Evolutionary conservation across 2,888 invertebrate genomes (phyloP).

Genomic region (Athalia circularis): DNA sequence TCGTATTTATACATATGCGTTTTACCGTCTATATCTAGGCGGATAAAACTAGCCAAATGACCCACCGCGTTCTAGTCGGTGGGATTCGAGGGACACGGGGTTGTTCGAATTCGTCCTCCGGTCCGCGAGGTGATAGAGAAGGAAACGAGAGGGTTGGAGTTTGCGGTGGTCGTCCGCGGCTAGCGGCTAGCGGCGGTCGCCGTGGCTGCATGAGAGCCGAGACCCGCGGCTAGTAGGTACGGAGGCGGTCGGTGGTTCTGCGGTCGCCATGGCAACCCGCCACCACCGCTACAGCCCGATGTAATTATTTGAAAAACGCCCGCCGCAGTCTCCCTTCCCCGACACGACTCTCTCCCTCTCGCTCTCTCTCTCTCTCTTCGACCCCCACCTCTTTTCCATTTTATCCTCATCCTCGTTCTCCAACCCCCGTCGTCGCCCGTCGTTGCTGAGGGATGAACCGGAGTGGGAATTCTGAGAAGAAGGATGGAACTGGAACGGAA

Average conservation of each 20-base stretch:
- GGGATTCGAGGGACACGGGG: no score
- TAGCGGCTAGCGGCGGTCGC: conserved; percentile 50
- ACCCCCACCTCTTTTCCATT: conserved; percentile 65
- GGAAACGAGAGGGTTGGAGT: background rate
- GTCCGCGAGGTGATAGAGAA: no score
- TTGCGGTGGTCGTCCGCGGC: conserved; percentile 60
- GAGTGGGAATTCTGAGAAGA: background rate
- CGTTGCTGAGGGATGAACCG: conserved; percentile 21
- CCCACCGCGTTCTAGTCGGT: no score
- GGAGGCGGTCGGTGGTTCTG: conserved; percentile 53
- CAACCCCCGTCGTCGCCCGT: background rate
- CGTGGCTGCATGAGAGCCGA: conserved; percentile 65
- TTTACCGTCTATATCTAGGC: no score
- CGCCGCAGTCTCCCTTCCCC: conserved; percentile 70
- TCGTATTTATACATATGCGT: no score
- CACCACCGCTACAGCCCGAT: conserved; percentile 70
- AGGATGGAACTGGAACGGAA: conserved; percentile 14
- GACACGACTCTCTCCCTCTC: conserved; percentile 68
- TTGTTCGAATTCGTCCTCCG: no score
- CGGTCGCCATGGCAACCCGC: conserved; percentile 73
- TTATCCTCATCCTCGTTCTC: conserved; percentile 66
- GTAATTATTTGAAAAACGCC: conserved; percentile 75
- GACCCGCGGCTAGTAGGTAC: conserved; percentile 28
- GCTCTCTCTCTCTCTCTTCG: conserved; percentile 54
- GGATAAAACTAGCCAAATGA: no score